Base-by-base conservation (phyloP, 2,888 invertebrate genomes). In the Troides oblongomaculatus region DNA sequence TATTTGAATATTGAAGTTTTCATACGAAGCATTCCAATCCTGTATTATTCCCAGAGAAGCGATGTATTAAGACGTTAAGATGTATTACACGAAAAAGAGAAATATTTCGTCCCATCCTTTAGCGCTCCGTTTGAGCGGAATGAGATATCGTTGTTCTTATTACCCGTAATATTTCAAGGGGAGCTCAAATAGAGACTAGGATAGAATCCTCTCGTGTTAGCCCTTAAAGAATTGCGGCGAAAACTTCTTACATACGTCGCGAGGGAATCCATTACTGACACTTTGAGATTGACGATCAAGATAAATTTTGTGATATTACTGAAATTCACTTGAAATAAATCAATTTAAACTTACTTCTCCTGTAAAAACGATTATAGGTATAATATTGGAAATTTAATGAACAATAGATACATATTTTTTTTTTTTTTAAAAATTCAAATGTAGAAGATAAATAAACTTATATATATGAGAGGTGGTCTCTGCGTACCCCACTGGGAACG, bases 231-330 rank as follows among this genome's bases (percentile, higher is more conserved):
- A 77, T 77, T 78, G 74, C 76, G 78, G 73, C 72, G 70, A 79
- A 81, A 81, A 80, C 79, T 78, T 75, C 73, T 72, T 69, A 75
- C 75, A 72, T 76, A 68, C 72, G 75, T 74, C 76, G 73, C 69
- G 67, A 71, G 71, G 69, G 75, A 79, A 79, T 80, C 74, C 73
- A 67, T 61, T 66, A 64, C 66, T 72, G 71, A 71, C 66, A 53
- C 43, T 56, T 67, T 69, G 67, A 23, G 69, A 67, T 66, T 69
- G 46, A 50, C 43, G n/a, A 50, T 36, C 39, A 59, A 62, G 65
- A 66, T 70, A 70, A 66, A 62, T 25, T 58, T 70, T 57, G 50
- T 50, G 66, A 65, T 65, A 36, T 57, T 59, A 62, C 59, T 60
- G 64, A 50, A 64, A 64, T 61, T 17, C 62, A n/a, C 18, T 7